Percentiles rank a stretch among this genome's conserved stretches.
Conservation (phyloP, 2,888 invertebrate genomes). For the Drosophila cyrtoloma region DNA sequence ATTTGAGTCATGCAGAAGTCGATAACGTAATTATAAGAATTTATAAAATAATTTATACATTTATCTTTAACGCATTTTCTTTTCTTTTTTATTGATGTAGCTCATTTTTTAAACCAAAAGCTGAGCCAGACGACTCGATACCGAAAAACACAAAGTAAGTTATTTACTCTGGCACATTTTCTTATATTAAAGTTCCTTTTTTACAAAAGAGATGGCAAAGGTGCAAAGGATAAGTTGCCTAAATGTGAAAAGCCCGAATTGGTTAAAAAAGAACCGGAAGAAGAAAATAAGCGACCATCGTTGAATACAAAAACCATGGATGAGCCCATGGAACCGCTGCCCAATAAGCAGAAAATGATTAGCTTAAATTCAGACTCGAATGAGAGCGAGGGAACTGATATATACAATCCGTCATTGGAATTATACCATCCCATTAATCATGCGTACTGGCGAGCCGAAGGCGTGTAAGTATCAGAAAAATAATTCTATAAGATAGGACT, state of each 20-base stretch:
- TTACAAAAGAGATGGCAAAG: constrained; percentile 11
- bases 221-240: neutral
- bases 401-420: constrained; percentile 90
- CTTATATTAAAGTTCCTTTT: neutral
- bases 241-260: neutral
- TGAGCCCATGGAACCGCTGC: neutral
- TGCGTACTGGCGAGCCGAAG: constrained; percentile 92
- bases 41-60: neutral
- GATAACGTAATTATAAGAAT: constrained; percentile 62
- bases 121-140: constrained; percentile 15
- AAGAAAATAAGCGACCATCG: constrained; percentile 14
- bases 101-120: constrained; percentile 68
- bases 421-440: constrained; percentile 93
- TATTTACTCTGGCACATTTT: neutral
- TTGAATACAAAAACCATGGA: neutral
- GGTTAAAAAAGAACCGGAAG: neutral
- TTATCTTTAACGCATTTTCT: neutral
- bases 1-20: constrained; percentile 62
- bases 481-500: too few relatives aligned
- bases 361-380: constrained; percentile 28
- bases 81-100: constrained; percentile 19
- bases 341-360: constrained; percentile 28
- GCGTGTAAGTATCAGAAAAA: constrained; percentile 87
- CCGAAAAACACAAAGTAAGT: constrained; percentile 34
- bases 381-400: constrained; percentile 66